Percentiles rank a stretch among this genome's conserved stretches.
Evolutionary conservation across 2,797 vertebrate genomes (phyloP).

Genomic region (Amblyopsis hoosieri): DNA sequence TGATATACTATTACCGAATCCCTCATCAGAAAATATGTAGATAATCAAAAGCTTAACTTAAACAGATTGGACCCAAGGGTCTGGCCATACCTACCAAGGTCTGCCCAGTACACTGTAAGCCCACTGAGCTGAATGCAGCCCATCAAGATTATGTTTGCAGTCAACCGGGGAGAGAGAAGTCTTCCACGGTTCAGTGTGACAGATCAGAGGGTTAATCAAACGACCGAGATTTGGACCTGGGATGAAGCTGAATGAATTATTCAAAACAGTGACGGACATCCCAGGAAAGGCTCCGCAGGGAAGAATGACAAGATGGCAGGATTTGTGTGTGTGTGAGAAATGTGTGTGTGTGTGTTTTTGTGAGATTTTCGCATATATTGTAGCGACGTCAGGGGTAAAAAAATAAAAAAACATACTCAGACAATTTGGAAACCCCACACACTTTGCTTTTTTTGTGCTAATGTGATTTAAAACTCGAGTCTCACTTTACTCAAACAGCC

Average conservation of each 20-base stretch:
- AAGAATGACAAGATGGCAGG: conserved; percentile 11
- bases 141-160: conserved; percentile 49
- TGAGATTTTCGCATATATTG: too few relatives aligned
- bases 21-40: neutral
- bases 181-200: conserved; percentile 32
- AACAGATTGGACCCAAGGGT: conserved; percentile 19
- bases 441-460: neutral
- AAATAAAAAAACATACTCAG: neutral
- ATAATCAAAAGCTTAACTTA: conserved; percentile 5
- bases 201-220: conserved; percentile 68
- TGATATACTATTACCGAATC: neutral
- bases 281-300: conserved; percentile 17
- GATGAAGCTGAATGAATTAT: conserved; percentile 57
- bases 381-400: too few relatives aligned
- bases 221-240: conserved; percentile 55
- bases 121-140: conserved; percentile 48
- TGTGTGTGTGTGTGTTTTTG: conserved; percentile 5
- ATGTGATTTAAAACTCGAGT: conserved; percentile 16
- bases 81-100: conserved; percentile 39
- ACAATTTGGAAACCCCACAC: neutral
- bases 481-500: conserved; percentile 5
- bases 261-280: conserved; percentile 45
- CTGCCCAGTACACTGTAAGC: conserved; percentile 38
- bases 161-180: conserved; percentile 31
- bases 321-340: neutral